phyloP scores from a whole-genome alignment of 2,797 vertebrate genomes.

The Microhierax caerulescens region DNA sequence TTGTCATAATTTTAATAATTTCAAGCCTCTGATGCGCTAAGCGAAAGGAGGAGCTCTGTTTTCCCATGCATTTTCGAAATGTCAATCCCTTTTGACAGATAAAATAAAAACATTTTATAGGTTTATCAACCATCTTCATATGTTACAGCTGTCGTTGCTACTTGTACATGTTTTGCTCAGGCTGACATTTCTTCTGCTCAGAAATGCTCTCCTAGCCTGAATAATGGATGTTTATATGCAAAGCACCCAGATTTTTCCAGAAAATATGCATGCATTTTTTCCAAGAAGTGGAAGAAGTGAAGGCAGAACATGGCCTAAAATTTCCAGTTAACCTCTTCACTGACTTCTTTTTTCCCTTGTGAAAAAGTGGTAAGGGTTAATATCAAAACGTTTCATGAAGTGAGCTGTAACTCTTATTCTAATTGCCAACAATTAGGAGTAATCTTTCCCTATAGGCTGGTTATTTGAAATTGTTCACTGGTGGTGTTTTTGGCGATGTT shows the following conservation, averaged over 20 bases:
- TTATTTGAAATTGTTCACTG: not conserved
- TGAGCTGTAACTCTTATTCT: not conserved
- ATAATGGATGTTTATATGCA: not conserved
- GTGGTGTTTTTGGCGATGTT: not conserved
- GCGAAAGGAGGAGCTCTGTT: constrained; percentile 42
- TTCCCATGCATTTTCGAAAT: constrained; percentile 17
- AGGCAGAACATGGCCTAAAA: not conserved
- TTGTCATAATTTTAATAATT: constrained; percentile 58
- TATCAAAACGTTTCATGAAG: not conserved
- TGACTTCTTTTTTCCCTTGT: not conserved
- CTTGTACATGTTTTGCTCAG: not conserved
- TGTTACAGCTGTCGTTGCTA: rapidly evolving
- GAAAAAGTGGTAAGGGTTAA: not conserved
- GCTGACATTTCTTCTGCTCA: not conserved
- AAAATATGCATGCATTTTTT: not conserved
- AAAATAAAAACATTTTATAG: not conserved
- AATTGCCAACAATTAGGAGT: constrained; percentile 30
- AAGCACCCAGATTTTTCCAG: not conserved
- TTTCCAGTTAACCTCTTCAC: constrained; percentile 8
- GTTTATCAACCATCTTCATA: not conserved
- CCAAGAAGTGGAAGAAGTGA: not conserved
- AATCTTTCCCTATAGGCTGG: not conserved
- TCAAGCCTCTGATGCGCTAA: constrained; percentile 1
- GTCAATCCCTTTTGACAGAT: constrained; percentile 21
- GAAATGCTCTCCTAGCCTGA: not conserved